Evolutionary conservation across 2,113 vertebrate species (phyloP).

Genomic region (Mobula birostris): DNA sequence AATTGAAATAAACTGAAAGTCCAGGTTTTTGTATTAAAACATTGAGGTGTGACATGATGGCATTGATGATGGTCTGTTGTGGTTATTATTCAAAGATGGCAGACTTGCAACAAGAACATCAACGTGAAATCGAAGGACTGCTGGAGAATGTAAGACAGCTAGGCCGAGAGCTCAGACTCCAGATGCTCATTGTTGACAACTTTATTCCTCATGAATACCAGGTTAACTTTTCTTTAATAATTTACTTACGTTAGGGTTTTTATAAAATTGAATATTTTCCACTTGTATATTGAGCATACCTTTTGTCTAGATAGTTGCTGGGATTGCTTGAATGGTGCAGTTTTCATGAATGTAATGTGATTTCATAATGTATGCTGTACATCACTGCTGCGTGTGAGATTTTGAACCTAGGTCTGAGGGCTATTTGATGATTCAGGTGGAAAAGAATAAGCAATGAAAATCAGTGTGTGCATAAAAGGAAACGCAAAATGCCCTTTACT

Average conservation of each 20-base stretch:
- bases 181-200: slow-evolving; percentile 96
- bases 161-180: slow-evolving; percentile 86
- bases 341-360: neutral
- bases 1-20: neutral
- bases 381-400: neutral
- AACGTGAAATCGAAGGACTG: slow-evolving; percentile 89
- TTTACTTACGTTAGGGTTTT: neutral
- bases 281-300: neutral
- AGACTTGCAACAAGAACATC: slow-evolving; percentile 91
- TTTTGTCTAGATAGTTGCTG: neutral
- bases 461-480: neutral
- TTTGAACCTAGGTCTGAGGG: neutral
- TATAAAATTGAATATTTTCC: neutral
- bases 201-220: slow-evolving; percentile 97
- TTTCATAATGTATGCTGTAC: neutral
- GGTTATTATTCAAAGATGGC: slow-evolving; percentile 70
- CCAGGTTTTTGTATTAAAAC: neutral
- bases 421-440: neutral
- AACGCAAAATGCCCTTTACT: neutral
- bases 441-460: neutral
- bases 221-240: slow-evolving; percentile 51
- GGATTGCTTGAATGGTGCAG: neutral
- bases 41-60: neutral
- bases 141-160: slow-evolving; percentile 93
- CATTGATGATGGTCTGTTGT: neutral